Base-by-base conservation (phyloP, 2,888 invertebrate species). In the Troides helena region DNA sequence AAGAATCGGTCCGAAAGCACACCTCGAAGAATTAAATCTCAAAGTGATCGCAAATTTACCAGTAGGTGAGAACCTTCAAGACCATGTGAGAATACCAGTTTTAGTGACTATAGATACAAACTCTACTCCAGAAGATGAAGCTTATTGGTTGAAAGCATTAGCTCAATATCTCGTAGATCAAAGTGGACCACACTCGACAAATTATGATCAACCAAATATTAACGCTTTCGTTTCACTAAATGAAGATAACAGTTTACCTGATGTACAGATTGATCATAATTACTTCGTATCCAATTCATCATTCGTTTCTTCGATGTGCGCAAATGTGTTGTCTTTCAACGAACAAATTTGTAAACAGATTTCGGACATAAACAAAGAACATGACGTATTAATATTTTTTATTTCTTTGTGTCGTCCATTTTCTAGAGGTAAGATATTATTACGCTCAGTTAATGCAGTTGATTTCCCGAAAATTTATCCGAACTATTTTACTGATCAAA, bases 61-160 rank as follows among this genome's bases (percentile, higher is more conserved):
- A 2, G 92, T 92, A 2, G 92, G 92, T n/a, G 80, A 84, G 77
- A 91, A 92, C 77, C 81, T 92, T n/a, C 91, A 91, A 78, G 92
- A 92, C 68, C 92, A 92, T 74, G 90, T 90, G 0, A 84, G 90
- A 68, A 89, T 92, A 74, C 89, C 91, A 8, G 80, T 92, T 64
- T 87, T 88, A 25, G 81, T 92, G 0, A 86, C 82, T 30, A 73
- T 91, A 8, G 77, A 88, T 59, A 88, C 88, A 58, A 88, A 88
- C 59, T 85, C 87, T 56, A 74, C 79, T 64, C 72, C 77, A 30
- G 81, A 82, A 72, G 83, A 82, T 72, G 84, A 87, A 21, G 74
- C 73, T 3, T 90, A 81, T 72, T 90, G 88, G 88, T 71, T 82
- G 2, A 86, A 85, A 77, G 89, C 90, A 67, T 80, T 86, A 25